These are phyloP conservation scores for Channallabes apus DNA, from an alignment of 2,797 vertebrate species.

Conservation along the genomic window DNA sequence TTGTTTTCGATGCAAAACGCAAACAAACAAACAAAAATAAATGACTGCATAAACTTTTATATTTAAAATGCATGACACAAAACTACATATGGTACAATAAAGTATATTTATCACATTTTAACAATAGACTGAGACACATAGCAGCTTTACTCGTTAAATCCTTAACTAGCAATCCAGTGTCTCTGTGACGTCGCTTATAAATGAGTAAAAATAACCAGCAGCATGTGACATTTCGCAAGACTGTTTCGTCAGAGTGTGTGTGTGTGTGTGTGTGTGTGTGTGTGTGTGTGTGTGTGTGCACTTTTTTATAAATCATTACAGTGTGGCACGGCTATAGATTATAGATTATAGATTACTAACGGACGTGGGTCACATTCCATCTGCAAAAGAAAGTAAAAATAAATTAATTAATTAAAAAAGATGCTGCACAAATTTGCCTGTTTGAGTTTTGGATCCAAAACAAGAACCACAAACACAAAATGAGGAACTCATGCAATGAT, in stretches of 20 bases:
- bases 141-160: background rate
- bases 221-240: too few species aligned
- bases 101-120: too few species aligned
- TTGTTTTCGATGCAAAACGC: background rate
- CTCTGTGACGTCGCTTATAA: background rate
- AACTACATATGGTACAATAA: background rate
- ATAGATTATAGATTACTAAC: background rate
- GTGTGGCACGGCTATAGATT: background rate
- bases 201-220: background rate
- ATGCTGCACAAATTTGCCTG: background rate
- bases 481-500: slow-evolving; percentile 35
- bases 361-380: background rate
- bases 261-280: too few species aligned
- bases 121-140: background rate
- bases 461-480: slow-evolving; percentile 27
- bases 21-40: background rate
- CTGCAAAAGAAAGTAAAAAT: background rate
- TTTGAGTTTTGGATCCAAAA: background rate
- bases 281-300: background rate
- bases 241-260: background rate
- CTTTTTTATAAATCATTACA: too few species aligned
- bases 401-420: too few species aligned
- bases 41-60: background rate
- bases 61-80: background rate
- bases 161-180: background rate